phyloP scores from a whole-genome alignment of 2,797 vertebrate species.

The Spinibarbus caldwelli region DNA sequence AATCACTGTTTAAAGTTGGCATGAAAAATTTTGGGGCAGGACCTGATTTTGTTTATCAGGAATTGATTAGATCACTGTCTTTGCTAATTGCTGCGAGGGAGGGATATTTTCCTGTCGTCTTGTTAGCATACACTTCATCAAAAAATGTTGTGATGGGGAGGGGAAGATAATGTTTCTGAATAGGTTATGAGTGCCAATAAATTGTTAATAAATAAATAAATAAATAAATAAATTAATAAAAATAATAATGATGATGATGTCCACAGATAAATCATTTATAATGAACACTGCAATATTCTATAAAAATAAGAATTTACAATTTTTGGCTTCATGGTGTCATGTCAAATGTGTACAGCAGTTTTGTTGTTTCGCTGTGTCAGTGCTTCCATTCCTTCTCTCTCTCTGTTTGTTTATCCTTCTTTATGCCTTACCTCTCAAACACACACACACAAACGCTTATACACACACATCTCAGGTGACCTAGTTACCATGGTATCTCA shows the following conservation, averaged over 20 bases:
- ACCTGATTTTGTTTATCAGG: too few relatives aligned
- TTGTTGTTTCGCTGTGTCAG: background rate
- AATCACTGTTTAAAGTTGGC: background rate
- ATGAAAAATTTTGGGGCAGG: too few relatives aligned
- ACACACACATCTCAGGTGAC: slow-evolving; percentile 37
- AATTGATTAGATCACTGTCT: background rate
- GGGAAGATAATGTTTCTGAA: too few relatives aligned
- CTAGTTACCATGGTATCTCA: slow-evolving; percentile 47
- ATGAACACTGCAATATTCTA: background rate
- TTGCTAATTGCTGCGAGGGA: background rate
- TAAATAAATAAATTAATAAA: too few relatives aligned
- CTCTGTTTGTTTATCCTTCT: background rate
- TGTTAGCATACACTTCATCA: too few relatives aligned
- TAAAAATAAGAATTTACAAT: background rate
- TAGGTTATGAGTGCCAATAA: too few relatives aligned
- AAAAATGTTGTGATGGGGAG: too few relatives aligned
- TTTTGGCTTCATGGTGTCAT: background rate
- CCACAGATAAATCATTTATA: too few relatives aligned
- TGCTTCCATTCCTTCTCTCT: background rate
- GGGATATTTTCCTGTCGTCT: too few relatives aligned
- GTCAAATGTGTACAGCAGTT: background rate
- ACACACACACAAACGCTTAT: background rate
- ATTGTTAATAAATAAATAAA: too few relatives aligned
- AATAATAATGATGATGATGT: too few relatives aligned
- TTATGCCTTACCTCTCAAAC: background rate